A percentile compares a stretch with the other conserved stretches of the same genome.
phyloP scores from a whole-genome alignment of 2,797 vertebrate species.

The Hoplostethus mediterraneus region DNA sequence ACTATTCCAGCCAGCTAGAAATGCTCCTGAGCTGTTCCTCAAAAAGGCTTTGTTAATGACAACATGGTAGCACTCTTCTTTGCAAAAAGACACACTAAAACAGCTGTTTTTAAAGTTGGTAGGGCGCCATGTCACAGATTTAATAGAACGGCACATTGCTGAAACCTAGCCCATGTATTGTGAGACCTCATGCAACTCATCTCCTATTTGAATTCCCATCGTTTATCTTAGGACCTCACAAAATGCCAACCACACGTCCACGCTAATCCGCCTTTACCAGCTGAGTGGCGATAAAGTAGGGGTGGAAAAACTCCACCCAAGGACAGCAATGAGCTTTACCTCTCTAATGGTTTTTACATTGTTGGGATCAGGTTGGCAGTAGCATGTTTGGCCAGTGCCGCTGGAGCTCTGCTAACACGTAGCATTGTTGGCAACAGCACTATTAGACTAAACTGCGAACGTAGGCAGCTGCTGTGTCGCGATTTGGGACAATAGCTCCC shows the following conservation, averaged over 20 bases:
- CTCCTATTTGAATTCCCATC: conserved; percentile 55
- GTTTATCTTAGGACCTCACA: conserved; percentile 68
- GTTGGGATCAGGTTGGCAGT: conserved; percentile 67
- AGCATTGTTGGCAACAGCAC: conserved; percentile 70
- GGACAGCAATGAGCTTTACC: conserved; percentile 67
- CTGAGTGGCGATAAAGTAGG: conserved; percentile 61
- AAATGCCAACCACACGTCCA: conserved; percentile 70
- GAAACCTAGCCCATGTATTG: conserved; percentile 42
- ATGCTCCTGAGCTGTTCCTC: background rate
- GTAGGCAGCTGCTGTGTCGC: conserved; percentile 66
- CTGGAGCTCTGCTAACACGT: conserved; percentile 68
- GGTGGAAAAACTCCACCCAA: conserved; percentile 73
- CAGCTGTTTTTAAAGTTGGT: conserved; percentile 16
- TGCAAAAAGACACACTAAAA: background rate
- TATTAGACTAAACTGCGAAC: conserved; percentile 55
- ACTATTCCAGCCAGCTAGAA: conserved; percentile 5
- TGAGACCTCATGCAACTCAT: conserved; percentile 41
- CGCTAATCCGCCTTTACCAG: conserved; percentile 73
- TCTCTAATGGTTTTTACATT: conserved; percentile 81
- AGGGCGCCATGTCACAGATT: conserved; percentile 33
- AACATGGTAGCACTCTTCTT: conserved; percentile 12
- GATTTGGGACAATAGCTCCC: conserved; percentile 66
- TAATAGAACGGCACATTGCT: conserved; percentile 44
- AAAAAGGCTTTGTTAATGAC: background rate
- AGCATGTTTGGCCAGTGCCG: conserved; percentile 64